Base-by-base conservation (phyloP, 2,888 invertebrate genomes). In the Pristionchus exspectatus region DNA sequence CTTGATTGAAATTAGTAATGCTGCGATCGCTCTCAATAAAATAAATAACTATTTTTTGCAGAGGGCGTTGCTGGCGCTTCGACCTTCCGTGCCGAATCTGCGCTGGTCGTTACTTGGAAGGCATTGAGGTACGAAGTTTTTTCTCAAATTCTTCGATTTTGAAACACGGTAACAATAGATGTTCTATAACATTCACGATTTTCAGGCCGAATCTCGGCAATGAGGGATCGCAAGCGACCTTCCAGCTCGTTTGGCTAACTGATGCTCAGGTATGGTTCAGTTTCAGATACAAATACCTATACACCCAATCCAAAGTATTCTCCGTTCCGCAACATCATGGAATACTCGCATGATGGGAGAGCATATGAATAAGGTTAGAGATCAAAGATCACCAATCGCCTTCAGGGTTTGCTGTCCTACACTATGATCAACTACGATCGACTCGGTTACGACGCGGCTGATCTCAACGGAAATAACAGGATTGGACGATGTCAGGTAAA, bases 201-300 rank as follows among this genome's bases (percentile, higher is more conserved):
- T 50, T 88, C 33, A 30, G 89, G 24, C 33, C 54, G 24, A 59
- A 69, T 33, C 69, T 74, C 50, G 90, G 90, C 16, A 56, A 38
- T 14, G 89, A 90, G 27, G 95, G 97, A 97, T 98, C 98, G 2
- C 83, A 87, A 33, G 81, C 91, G 44, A 91, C 92, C 9, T 92
- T 90, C 63, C 92, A 92, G 72, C 90, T 92, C 24, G 91, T 92
- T 0, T 92, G 92, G 92, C 66, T 98, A 9, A 95, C 98, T 89
- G 97, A 97, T 0, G 98, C 98, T 0, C 98, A 98, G 95, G 98
- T 98, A n/a, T n/a, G n/a, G n/a, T n/a, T n/a, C n/a, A n/a, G n/a
- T n/a, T n/a, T n/a, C n/a, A n/a, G n/a, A n/a, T n/a, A n/a, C n/a
- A n/a, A n/a, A n/a, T n/a, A n/a, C n/a, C n/a, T n/a, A n/a, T n/a